These are phyloP conservation scores for Diorhabda sublineata DNA, from an alignment of 1,140 invertebrate genomes.

Conservation along the genomic window DNA sequence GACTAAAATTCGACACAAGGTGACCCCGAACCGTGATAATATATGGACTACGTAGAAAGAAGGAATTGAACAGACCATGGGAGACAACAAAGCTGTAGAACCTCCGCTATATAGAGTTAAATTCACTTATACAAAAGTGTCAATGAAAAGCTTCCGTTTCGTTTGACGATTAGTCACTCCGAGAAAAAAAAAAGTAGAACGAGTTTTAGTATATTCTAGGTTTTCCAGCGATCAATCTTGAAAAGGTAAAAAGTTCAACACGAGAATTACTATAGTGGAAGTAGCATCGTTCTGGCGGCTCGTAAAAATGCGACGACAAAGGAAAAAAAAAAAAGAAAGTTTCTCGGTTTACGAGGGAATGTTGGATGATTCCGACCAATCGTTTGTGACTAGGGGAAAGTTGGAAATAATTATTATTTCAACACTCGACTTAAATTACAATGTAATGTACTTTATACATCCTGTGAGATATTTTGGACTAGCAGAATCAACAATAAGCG, in stretches of 20 bases:
- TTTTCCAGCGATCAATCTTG: not conserved
- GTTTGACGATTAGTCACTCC: not conserved
- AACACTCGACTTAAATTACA: too few species aligned
- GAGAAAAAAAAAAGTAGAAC: not conserved
- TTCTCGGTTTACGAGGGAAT: too few species aligned
- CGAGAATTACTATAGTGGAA: not conserved
- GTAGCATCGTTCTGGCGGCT: not conserved
- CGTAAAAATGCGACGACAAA: not conserved
- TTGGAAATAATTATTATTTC: too few species aligned
- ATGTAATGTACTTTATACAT: too few species aligned
- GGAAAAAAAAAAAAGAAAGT: not conserved
- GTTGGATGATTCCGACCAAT: too few species aligned
- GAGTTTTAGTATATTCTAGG: not conserved
- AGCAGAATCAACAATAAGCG: too few species aligned
- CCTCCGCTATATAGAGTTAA: not conserved
- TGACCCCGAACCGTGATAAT: not conserved
- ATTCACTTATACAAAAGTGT: too few species aligned
- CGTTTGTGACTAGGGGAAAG: too few species aligned
- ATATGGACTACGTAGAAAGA: not conserved
- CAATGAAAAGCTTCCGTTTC: not conserved
- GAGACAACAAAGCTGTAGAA: not conserved
- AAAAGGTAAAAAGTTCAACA: not conserved
- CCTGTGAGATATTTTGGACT: too few species aligned
- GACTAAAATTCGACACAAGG: too few species aligned
- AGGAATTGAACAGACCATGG: not conserved